Base-by-base conservation (phyloP, 2,888 invertebrate species). In the Bursaphelenchus okinawaensis region DNA sequence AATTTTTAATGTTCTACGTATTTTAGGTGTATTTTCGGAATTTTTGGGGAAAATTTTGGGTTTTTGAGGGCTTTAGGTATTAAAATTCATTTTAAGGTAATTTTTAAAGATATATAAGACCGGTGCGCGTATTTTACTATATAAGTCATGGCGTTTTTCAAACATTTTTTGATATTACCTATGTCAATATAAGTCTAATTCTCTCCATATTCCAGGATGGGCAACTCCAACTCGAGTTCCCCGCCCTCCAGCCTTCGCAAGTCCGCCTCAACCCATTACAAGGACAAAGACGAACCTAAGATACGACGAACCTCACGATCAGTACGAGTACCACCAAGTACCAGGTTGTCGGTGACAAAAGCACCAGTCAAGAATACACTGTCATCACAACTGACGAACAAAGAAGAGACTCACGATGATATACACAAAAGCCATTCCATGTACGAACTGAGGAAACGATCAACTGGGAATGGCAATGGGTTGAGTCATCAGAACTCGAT, bases 341-440 rank as follows among this genome's bases (percentile, higher is more conserved):
- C 12, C 40, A 54, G 51, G 20, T 4, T 24, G 28, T 23, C 50
- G 12, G 50, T 50, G 12, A 7, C 57, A 19, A 59, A 59, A 27
- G 23, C 22, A 8, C 60, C 23, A 12, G 27, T 59, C 24, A 59
- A 59, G 24, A 22, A 40, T 16, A 51, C 60, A 1, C 51, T 59
- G 29, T 40, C 50, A 1, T 40, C 24, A 12, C 60, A 59, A 6
- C 52, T 50, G 7, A 4, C 60, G 50, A 20, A 19, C 12, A 19
- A 9, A 16, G 60, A 59, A 31, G n/a, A 20, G 22, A 40, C 60
- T 31, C 23, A 54, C 19, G 23, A 24, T 4, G 19, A 26, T 24
- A 59, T 64, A n/a, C 60, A 27, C 26, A 67, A 59, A 40, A 52
- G 67, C 12, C 55, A 59, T 29, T 68, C 68, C 19, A 68, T 68